These are phyloP conservation scores for Eristalis arbustorum DNA, from an alignment of 2,888 invertebrate genomes.

Conservation along the genomic window DNA sequence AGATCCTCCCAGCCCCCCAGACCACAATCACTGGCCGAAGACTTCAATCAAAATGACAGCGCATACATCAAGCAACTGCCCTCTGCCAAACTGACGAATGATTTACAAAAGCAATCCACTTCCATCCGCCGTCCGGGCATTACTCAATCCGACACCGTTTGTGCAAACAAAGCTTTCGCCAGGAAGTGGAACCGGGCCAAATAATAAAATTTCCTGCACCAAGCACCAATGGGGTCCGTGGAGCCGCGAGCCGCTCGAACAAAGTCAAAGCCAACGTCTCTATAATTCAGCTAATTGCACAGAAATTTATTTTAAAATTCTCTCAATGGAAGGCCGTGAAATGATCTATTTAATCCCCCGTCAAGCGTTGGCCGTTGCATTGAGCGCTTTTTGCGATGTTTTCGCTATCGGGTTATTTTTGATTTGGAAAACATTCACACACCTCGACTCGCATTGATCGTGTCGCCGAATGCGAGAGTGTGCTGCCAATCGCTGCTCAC, in stretches of 20 bases:
- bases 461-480: neutral
- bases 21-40: neutral
- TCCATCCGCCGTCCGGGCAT: neutral
- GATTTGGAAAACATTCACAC: neutral
- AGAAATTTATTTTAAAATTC: constrained; percentile 38
- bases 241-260: neutral
- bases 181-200: constrained; percentile 34
- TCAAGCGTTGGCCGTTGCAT: constrained; percentile 42
- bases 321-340: constrained; percentile 63
- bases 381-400: constrained; percentile 20
- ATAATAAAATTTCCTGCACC: constrained; percentile 31
- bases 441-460: neutral
- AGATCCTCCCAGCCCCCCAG: too few relatives aligned
- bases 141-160: neutral
- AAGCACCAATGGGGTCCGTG: constrained; percentile 3
- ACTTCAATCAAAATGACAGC: neutral
- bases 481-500: neutral
- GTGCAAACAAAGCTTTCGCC: constrained; percentile 8
- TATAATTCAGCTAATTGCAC: constrained; percentile 27
- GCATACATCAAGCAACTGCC: neutral
- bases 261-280: constrained; percentile 16
- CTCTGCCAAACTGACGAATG: neutral
- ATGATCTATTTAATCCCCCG: constrained; percentile 57
- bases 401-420: constrained; percentile 24
- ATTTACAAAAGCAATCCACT: neutral